Base-by-base conservation (phyloP, 2,797 vertebrate species). In the Lophius americanus region DNA sequence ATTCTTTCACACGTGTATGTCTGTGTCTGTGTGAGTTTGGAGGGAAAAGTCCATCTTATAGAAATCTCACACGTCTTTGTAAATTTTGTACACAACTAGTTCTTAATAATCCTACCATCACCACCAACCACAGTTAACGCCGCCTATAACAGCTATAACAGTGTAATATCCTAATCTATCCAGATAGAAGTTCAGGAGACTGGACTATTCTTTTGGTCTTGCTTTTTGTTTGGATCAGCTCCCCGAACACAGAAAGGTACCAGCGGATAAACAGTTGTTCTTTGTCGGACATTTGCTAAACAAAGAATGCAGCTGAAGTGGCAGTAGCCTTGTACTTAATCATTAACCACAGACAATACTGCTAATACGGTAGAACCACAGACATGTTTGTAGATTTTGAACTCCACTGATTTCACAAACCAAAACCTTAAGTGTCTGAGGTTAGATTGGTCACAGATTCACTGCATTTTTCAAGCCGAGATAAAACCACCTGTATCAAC, bases 301-400 rank as follows among this genome's bases (percentile, higher is more conserved):
- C 47, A 52, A 79, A 73, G 80, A 85, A 85, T 73, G 82, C 3
- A 14, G 72, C 41, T 69, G 56, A 84, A 77, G 66, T 9, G 39
- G 56, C 6, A 2, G 5, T 0, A 12, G 57, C 37, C 50, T 76
- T 6, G 61, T 53, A 46, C 63, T 65, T 76, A 85, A 88, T 82
- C 69, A 90, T 88, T 86, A 86, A 86, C 86, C 44, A 70, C 53
- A 62, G 48, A 48, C 55, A 6, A 49, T 6, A 64, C 41, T 33
- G 43, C 48, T 58, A 62, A 56, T 51, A 55, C 33, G 39, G 55
- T 9, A 35, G 60, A 41, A 55, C 68, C 11, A 42, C 68, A 37
- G 41, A 9, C 12, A 36, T 4, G 37, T 52, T 11, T 44, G 59
- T 52, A 41, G 33, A 8, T 48, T 71, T 57, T 72, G 12, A 56